Evolutionary conservation across 2,888 invertebrate genomes (phyloP).

Genomic region (Branchipolynoe longqiensis): DNA sequence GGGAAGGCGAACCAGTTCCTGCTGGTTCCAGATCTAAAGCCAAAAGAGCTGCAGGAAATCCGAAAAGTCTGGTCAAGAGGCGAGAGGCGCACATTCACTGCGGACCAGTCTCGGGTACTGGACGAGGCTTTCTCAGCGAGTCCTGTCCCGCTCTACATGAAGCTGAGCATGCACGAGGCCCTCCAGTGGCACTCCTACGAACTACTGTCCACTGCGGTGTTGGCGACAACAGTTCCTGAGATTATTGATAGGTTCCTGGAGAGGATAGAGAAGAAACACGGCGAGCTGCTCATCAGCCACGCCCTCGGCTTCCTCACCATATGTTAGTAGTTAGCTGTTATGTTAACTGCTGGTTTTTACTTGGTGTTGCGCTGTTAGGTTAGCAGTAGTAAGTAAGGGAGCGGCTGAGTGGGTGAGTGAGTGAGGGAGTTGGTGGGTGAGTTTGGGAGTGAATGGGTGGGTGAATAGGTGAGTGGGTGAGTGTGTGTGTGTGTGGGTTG

Average conservation of each 20-base stretch:
- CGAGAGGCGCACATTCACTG: slow-evolving; percentile 70
- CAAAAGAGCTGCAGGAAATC: slow-evolving; percentile 71
- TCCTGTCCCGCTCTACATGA: slow-evolving; percentile 75
- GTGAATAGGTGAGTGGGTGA: too few species aligned
- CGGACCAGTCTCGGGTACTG: slow-evolving; percentile 69
- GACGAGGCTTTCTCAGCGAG: slow-evolving; percentile 69
- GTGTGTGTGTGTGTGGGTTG: too few species aligned
- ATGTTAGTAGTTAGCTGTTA: too few species aligned
- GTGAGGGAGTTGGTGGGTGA: too few species aligned
- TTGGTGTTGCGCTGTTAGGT: too few species aligned
- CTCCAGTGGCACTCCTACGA: slow-evolving; percentile 76
- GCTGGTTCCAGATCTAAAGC: slow-evolving; percentile 29
- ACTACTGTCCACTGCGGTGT: slow-evolving; percentile 64
- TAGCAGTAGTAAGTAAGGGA: too few species aligned
- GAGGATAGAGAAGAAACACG: slow-evolving; percentile 74
- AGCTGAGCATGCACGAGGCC: slow-evolving; percentile 77
- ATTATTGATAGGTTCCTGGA: slow-evolving; percentile 62
- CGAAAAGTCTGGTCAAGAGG: slow-evolving; percentile 73
- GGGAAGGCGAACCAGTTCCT: slow-evolving; percentile 39
- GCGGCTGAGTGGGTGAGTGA: too few species aligned
- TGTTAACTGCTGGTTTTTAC: too few species aligned
- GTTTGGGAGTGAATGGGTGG: too few species aligned
- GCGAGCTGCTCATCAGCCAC: slow-evolving; percentile 73
- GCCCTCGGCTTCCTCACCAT: slow-evolving; percentile 76
- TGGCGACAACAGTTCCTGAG: slow-evolving; percentile 68